Evolutionary conservation across 1,140 invertebrate species (phyloP).

Genomic region (Procambarus virginalis): DNA sequence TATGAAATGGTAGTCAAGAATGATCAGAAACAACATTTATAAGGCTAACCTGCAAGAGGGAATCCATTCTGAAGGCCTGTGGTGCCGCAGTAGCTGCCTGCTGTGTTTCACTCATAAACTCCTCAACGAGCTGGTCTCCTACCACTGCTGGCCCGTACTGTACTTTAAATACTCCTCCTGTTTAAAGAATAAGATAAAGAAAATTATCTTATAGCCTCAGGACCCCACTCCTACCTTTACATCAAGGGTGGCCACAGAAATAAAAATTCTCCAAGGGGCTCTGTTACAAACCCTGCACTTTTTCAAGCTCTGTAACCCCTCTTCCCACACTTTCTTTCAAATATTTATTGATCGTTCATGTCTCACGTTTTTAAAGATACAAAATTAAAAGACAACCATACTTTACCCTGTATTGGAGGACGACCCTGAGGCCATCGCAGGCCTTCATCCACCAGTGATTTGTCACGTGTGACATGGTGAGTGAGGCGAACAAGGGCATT

Average conservation of each 20-base stretch:
- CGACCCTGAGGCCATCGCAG: conserved; percentile 74
- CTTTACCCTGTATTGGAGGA: neutral
- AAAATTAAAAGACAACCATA: too few relatives aligned
- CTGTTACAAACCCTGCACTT: too few relatives aligned
- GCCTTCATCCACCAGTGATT: conserved; percentile 81
- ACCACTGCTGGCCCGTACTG: conserved; percentile 48
- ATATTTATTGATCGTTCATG: too few relatives aligned
- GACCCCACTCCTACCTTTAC: too few relatives aligned
- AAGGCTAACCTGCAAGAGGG: conserved; percentile 75
- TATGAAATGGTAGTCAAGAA: too few relatives aligned
- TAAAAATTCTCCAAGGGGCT: too few relatives aligned
- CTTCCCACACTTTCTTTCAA: too few relatives aligned
- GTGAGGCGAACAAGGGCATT: conserved; percentile 90
- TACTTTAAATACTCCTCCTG: conserved; percentile 29
- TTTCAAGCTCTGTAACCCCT: too few relatives aligned
- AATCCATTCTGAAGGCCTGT: conserved; percentile 88
- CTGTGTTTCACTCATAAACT: conserved; percentile 81
- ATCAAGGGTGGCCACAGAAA: too few relatives aligned
- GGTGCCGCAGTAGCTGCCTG: conserved; percentile 77
- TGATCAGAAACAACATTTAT: neutral
- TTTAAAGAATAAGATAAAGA: too few relatives aligned
- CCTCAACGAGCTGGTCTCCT: conserved; percentile 80
- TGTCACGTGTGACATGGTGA: conserved; percentile 89
- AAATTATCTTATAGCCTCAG: too few relatives aligned
- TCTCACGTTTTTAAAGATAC: too few relatives aligned